Percentiles rank a stretch among this genome's conserved stretches.
Conservation (phyloP, 1,140 invertebrate genomes). For the Lordiphosa clarofinis region DNA sequence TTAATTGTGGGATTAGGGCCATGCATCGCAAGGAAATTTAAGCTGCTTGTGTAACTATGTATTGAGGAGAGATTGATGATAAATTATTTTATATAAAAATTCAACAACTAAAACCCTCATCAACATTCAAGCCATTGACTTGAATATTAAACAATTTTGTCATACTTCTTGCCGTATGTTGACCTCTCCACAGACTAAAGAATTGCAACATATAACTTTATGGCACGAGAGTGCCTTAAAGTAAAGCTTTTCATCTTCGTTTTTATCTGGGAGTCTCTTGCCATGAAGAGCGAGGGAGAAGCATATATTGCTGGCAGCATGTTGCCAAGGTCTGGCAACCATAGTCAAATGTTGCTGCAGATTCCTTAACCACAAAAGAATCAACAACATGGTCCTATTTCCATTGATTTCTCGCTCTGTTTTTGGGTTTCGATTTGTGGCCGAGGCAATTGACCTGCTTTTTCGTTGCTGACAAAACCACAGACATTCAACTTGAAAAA, state of each 20-base stretch:
- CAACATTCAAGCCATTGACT: constrained; percentile 37
- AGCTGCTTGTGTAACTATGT: not conserved
- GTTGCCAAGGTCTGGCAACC: constrained; percentile 24
- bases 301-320: constrained; percentile 19
- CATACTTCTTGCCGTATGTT: constrained; percentile 18
- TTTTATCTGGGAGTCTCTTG: constrained; percentile 23
- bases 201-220: constrained; percentile 17
- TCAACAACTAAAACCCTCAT: not conserved
- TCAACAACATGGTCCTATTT: not conserved
- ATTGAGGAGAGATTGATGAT: constrained; percentile 30
- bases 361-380: not conserved
- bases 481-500: constrained; percentile 12
- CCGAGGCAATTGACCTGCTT: constrained; percentile 20
- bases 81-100: too few species aligned
- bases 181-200: constrained; percentile 14
- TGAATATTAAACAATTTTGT: constrained; percentile 29
- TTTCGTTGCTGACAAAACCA: constrained; percentile 17
- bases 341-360: constrained; percentile 3
- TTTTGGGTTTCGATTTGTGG: constrained; percentile 31
- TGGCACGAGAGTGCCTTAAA: constrained; percentile 27
- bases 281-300: not conserved
- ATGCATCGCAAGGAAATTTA: too few species aligned
- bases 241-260: constrained; percentile 13
- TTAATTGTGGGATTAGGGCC: not conserved
- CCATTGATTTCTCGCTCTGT: constrained; percentile 37